Evolutionary conservation across 2,888 invertebrate genomes (phyloP).

Genomic region (Neria commutata): DNA sequence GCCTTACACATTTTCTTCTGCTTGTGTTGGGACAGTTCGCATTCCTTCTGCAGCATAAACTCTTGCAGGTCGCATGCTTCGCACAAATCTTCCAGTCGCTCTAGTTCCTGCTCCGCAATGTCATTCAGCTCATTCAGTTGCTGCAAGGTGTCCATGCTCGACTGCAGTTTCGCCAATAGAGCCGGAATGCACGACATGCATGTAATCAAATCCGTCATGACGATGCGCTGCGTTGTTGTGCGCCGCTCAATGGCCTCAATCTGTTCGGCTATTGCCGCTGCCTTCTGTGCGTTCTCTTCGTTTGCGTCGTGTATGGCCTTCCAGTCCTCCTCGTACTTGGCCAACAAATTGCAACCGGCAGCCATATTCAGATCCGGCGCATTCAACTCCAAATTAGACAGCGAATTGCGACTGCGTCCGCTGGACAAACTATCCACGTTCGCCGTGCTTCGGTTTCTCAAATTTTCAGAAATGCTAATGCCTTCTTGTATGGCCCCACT

Average conservation of each 20-base stretch:
- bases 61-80: conserved; percentile 71
- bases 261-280: conserved; percentile 61
- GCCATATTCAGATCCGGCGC: conserved; percentile 62
- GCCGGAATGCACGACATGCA: conserved; percentile 52
- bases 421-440: conserved; percentile 15
- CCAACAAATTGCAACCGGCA: conserved; percentile 70
- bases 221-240: conserved; percentile 41
- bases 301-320: conserved; percentile 68
- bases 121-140: conserved; percentile 65
- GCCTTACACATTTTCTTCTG: conserved; percentile 68
- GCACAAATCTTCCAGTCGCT: conserved; percentile 68
- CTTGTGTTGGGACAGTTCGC: conserved; percentile 69
- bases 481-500: conserved; percentile 63
- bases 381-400: conserved; percentile 35
- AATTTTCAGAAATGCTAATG: conserved; percentile 56
- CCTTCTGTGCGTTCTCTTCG: conserved; percentile 68
- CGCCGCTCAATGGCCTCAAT: conserved; percentile 61
- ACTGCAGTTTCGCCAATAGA: conserved; percentile 58
- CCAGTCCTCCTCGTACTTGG: conserved; percentile 72
- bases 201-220: conserved; percentile 49
- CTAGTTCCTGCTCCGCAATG: conserved; percentile 66
- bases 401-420: conserved; percentile 26
- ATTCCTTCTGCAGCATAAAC: conserved; percentile 68
- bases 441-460: conserved; percentile 9
- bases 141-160: conserved; percentile 59